Conservation (phyloP, 2,797 vertebrate species). For the Hemitrygon akajei region DNA sequence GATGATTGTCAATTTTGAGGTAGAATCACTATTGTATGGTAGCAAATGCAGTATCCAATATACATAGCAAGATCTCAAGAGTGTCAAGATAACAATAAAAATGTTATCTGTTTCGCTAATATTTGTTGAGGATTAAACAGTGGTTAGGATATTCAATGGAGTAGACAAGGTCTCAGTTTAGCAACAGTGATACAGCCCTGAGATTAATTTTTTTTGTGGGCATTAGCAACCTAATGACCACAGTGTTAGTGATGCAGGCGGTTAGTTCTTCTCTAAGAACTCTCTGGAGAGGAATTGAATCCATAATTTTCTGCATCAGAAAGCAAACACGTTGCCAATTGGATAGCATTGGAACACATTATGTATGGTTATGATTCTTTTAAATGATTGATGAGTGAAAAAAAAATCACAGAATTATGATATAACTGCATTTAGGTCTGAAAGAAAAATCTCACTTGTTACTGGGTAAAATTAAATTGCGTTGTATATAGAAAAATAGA, state of each 20-base stretch:
- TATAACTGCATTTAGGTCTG: neutral
- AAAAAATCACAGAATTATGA: neutral
- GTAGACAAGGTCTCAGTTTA: neutral
- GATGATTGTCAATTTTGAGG: neutral
- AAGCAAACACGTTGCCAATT: neutral
- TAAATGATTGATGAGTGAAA: neutral
- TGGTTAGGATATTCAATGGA: neutral
- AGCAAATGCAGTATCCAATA: neutral
- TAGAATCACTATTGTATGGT: neutral
- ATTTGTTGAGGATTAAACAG: neutral
- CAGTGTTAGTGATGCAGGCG: neutral
- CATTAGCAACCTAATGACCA: neutral
- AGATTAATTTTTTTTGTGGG: no score
- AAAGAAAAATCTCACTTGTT: neutral
- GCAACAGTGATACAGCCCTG: no score
- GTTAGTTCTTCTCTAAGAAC: neutral
- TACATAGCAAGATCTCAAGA: neutral
- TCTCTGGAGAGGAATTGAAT: neutral
- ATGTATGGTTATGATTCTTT: neutral
- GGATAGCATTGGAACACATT: neutral
- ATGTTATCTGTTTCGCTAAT: neutral
- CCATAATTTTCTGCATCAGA: neutral
- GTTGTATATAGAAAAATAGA: neutral
- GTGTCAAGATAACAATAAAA: neutral
- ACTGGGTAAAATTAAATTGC: neutral